Base-by-base conservation (phyloP, 2,888 invertebrate genomes). In the Neoaliturus tenellus region DNA sequence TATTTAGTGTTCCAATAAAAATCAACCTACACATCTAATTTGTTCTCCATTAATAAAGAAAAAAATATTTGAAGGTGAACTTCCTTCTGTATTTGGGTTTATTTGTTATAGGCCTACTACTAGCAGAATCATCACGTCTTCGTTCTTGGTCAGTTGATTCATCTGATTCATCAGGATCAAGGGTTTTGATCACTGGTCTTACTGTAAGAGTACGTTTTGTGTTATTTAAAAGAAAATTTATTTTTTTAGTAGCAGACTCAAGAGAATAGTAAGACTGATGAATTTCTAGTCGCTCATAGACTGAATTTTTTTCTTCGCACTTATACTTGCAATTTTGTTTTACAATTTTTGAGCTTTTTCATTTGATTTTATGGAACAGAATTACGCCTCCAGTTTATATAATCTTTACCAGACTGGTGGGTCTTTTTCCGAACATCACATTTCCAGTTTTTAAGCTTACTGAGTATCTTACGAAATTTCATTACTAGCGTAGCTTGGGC, bases 21-120 rank as follows among this genome's bases (percentile, higher is more conserved):
- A 69, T 71, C 31, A 12, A 17, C 31, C 48, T 81, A 31, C 69
- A 69, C 1, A 81, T 71, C 14, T 81, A 71, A 4, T 71, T 44
- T n/a, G 17, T 3, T 69, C 71, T 71, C n/a, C 39, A 44, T 28
- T 48, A 44, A 0, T 71, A 6, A 28, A 3, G 5, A 69, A 81
- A 81, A 44, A 81, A 81, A 69, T 81, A 81, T 44, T 69, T 41
- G n/a, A 81, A 71, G 0, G 48, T 31, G 33, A 12, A 69, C n/a
- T 69, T 69, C 39, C 81, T 81, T 28, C 69, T 35, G n/a, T 39
- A 35, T 23, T 23, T 39, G 20, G n/a, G 10, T 35, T 39, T 3
- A 10, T 35, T 39, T 14, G 4, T 35, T 12, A 8, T 44, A 44
- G 44, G 44, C 12, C 8, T 8, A 39, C 3, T 39, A 41, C 6